Evolutionary conservation across 2,113 vertebrate species (phyloP).

Genomic region (Hylia prasina): DNA sequence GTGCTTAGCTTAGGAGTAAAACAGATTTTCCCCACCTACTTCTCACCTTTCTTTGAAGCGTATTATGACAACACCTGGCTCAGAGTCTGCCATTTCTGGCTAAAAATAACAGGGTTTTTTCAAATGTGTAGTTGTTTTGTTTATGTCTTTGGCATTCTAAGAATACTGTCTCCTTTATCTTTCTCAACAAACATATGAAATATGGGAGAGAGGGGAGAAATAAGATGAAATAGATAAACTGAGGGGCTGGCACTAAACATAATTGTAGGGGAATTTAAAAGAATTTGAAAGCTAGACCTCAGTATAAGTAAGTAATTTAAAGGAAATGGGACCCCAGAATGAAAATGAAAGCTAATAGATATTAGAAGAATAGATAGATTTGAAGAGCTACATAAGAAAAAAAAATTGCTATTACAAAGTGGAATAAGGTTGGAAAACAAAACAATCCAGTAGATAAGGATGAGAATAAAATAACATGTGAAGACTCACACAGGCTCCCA

Average conservation of each 20-base stretch:
- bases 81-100: neutral
- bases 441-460: neutral
- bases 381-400: neutral
- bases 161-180: neutral
- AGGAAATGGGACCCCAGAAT: neutral
- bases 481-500: neutral
- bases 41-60: neutral
- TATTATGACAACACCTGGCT: neutral
- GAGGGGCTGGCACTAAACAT: neutral
- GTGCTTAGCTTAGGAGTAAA: neutral
- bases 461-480: neutral
- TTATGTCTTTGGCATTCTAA: neutral
- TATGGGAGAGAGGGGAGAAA: neutral
- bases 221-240: neutral
- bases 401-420: neutral
- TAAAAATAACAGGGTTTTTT: neutral
- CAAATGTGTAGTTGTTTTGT: neutral
- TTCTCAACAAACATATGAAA: neutral
- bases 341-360: neutral
- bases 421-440: neutral
- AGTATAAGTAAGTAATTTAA: neutral
- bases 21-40: neutral
- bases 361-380: neutral
- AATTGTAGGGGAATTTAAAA: neutral
- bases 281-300: neutral